Evolutionary conservation across 53 echinoderm and acorn worm genomes (phyloP).

Genomic region (Antedon mediterranea): DNA sequence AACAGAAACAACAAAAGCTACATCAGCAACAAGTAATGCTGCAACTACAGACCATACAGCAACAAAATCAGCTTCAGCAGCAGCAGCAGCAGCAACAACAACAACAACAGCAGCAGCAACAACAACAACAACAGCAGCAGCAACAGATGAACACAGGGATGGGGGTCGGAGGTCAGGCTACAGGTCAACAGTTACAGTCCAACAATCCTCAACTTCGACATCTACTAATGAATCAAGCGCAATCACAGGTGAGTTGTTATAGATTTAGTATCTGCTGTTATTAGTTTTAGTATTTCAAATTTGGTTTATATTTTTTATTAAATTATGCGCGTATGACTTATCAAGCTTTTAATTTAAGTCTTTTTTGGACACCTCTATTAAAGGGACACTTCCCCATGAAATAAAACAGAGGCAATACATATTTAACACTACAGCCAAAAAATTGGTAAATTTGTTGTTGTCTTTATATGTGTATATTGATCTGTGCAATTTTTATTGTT

Average conservation of each 20-base stretch:
- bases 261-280: no score
- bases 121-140: conserved; percentile 48
- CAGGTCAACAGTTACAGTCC: conserved; percentile 41
- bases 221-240: conserved; percentile 36
- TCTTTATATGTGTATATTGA: no score
- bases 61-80: conserved; percentile 16
- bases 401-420: no score
- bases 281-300: no score
- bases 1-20: background rate
- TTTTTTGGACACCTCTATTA: no score
- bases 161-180: background rate
- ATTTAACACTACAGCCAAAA: no score
- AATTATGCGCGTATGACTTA: no score
- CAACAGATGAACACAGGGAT: background rate
- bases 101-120: conserved; percentile 49
- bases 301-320: no score
- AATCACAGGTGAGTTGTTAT: background rate
- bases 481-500: no score
- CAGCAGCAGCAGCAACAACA: conserved; percentile 38
- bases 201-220: conserved; percentile 52
- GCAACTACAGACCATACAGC: background rate
- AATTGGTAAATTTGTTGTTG: no score
- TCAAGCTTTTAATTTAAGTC: no score
- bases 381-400: no score
- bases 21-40: background rate